A percentile compares a stretch with the other conserved stretches of the same genome.
These are phyloP conservation scores for Phorcus lineatus DNA, from an alignment of 2,888 invertebrate genomes.

Conservation along the genomic window DNA sequence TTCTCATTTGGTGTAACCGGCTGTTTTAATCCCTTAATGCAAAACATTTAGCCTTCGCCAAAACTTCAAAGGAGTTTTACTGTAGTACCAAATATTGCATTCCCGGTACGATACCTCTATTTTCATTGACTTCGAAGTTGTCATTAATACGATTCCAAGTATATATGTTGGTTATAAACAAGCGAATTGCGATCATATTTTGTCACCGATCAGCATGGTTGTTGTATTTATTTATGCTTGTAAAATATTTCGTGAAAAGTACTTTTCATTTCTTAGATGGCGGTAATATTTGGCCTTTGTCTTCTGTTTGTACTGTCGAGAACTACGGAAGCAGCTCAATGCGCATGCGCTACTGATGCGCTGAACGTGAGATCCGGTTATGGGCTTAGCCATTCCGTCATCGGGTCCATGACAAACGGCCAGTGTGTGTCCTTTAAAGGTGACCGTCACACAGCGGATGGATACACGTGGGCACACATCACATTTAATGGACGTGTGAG, in stretches of 20 bases:
- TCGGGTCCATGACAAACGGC: slow-evolving; percentile 37
- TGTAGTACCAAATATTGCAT: too few species aligned
- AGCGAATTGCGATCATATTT: too few species aligned
- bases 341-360: slow-evolving; percentile 51
- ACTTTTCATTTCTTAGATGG: neutral
- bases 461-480: slow-evolving; percentile 28
- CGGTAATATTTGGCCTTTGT: neutral
- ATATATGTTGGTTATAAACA: too few species aligned
- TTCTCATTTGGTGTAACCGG: too few species aligned
- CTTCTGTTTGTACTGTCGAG: neutral
- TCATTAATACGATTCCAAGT: too few species aligned
- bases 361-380: slow-evolving; percentile 50
- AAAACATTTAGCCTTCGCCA: too few species aligned
- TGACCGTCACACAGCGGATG: slow-evolving; percentile 37
- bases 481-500: slow-evolving; percentile 9
- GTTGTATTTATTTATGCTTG: too few species aligned
- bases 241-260: neutral
- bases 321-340: slow-evolving; percentile 29
- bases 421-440: slow-evolving; percentile 50
- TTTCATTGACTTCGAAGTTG: too few species aligned
- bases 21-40: too few species aligned
- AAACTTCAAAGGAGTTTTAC: too few species aligned
- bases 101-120: too few species aligned
- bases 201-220: too few species aligned
- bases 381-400: slow-evolving; percentile 42